A percentile compares a stretch with the other conserved stretches of the same genome.
These are phyloP conservation scores for Synaphobranchus kaupii DNA, from an alignment of 2,797 vertebrate genomes.

Conservation along the genomic window DNA sequence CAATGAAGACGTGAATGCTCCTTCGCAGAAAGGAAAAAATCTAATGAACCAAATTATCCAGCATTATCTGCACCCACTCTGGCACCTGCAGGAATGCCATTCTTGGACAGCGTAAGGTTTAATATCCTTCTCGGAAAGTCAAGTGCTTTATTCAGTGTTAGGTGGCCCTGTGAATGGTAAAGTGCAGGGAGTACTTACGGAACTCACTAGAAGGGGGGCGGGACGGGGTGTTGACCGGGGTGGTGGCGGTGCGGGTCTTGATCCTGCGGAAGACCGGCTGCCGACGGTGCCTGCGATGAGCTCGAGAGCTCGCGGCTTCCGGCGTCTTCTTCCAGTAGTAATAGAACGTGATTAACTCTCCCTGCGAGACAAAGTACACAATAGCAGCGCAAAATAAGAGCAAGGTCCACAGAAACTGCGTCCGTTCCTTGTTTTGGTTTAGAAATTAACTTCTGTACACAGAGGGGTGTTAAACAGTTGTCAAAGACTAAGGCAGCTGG, in stretches of 20 bases:
- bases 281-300: slow-evolving; percentile 93
- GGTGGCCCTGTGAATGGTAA: background rate
- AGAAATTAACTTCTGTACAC: background rate
- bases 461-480: background rate
- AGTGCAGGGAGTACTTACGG: slow-evolving; percentile 75
- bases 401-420: background rate
- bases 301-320: slow-evolving; percentile 93
- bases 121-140: background rate
- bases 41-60: background rate
- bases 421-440: background rate
- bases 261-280: slow-evolving; percentile 98
- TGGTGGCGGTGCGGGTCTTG: slow-evolving; percentile 96
- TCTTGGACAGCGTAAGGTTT: background rate
- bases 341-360: slow-evolving; percentile 97
- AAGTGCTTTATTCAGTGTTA: background rate
- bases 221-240: slow-evolving; percentile 94
- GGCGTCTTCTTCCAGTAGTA: slow-evolving; percentile 99
- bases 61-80: background rate
- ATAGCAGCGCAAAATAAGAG: background rate
- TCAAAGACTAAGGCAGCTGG: background rate
- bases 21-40: background rate
- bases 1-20: background rate
- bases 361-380: slow-evolving; percentile 67
- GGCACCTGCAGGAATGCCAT: background rate
- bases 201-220: slow-evolving; percentile 98